Evolutionary conservation across 1,140 invertebrate genomes (phyloP).

Genomic region (Schlechtendalia chinensis): DNA sequence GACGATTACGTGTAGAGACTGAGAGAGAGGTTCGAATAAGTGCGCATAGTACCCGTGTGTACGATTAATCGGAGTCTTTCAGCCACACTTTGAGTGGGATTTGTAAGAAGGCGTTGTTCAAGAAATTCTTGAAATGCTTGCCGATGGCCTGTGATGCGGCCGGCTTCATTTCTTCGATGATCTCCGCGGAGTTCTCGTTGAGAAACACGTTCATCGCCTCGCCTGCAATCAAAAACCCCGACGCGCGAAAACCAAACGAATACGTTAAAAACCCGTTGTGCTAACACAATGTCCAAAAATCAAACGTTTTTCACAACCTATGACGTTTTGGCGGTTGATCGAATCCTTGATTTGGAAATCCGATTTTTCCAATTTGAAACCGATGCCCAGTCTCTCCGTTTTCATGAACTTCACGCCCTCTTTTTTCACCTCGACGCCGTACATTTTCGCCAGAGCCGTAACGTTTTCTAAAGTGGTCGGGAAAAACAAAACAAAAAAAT

Average conservation of each 20-base stretch:
- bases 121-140: constrained; percentile 73
- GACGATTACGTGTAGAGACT: too few relatives aligned
- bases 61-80: constrained; percentile 56
- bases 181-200: constrained; percentile 79
- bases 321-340: constrained; percentile 71
- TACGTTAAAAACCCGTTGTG: too few relatives aligned
- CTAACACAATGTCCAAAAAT: too few relatives aligned
- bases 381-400: constrained; percentile 66
- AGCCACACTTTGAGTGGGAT: constrained; percentile 77
- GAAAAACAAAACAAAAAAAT: constrained; percentile 54
- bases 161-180: constrained; percentile 79
- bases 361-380: constrained; percentile 69
- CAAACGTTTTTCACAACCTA: too few relatives aligned
- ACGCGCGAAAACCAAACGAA: not conserved
- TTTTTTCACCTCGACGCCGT: constrained; percentile 65
- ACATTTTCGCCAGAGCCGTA: constrained; percentile 67
- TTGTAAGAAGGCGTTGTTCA: constrained; percentile 74
- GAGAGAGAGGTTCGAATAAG: too few relatives aligned
- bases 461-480: constrained; percentile 63
- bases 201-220: constrained; percentile 81
- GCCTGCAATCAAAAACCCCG: too few relatives aligned
- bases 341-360: constrained; percentile 70
- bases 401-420: constrained; percentile 66
- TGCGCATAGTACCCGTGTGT: too few relatives aligned
- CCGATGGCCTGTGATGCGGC: constrained; percentile 72